Percentiles rank a stretch among this genome's conserved stretches.
These are phyloP conservation scores for Hipparchia semele DNA, from an alignment of 2,888 invertebrate genomes.

Conservation along the genomic window DNA sequence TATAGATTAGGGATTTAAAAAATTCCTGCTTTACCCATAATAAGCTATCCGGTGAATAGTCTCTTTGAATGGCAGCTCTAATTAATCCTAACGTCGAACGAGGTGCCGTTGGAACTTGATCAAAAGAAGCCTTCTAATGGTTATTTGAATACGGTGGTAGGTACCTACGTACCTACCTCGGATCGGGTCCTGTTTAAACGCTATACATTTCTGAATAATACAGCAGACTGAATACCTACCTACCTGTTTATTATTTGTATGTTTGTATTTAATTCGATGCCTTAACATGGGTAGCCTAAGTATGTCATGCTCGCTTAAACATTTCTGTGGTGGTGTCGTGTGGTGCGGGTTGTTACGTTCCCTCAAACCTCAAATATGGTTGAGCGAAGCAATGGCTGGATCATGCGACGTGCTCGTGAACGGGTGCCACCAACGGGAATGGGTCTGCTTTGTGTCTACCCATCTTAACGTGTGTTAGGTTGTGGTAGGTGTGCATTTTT, in stretches of 20 bases:
- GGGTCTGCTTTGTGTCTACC: too few relatives aligned
- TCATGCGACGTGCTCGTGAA: too few relatives aligned
- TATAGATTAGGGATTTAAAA: conserved; percentile 39
- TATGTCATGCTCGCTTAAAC: too few relatives aligned
- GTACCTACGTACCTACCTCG: conserved; percentile 38
- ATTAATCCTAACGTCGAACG: conserved; percentile 71
- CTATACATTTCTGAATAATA: conserved; percentile 18
- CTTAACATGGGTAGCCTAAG: too few relatives aligned
- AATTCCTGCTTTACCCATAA: conserved; percentile 35
- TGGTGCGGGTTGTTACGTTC: too few relatives aligned
- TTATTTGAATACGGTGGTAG: conserved; percentile 65
- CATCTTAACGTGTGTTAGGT: too few relatives aligned
- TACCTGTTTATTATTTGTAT: background rate
- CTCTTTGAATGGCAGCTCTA: conserved; percentile 67
- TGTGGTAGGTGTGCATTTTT: too few relatives aligned
- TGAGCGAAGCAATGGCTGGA: too few relatives aligned
- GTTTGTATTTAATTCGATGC: too few relatives aligned
- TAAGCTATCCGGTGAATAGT: conserved; percentile 54
- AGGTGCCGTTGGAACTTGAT: conserved; percentile 60
- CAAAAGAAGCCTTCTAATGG: conserved; percentile 78
- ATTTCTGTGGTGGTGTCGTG: too few relatives aligned
- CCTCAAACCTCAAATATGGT: too few relatives aligned
- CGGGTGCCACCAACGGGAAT: too few relatives aligned
- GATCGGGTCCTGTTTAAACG: conserved; percentile 33
- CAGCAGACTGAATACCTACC: background rate